A percentile compares a stretch with the other conserved stretches of the same genome.
Evolutionary conservation across 2,113 vertebrate species (phyloP).

Genomic region (Campylorhamphus procurvoides): DNA sequence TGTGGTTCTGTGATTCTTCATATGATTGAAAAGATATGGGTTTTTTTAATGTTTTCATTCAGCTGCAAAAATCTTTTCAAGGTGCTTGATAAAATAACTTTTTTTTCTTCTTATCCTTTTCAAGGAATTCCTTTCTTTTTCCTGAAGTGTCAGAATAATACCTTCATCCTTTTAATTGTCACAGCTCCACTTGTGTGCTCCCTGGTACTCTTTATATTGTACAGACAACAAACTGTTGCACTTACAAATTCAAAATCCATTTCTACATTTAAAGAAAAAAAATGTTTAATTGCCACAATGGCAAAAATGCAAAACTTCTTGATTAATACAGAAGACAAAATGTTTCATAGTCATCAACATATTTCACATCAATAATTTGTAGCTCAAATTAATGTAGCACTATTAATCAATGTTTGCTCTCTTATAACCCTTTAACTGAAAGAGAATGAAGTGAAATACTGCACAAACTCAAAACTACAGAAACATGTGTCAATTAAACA

Average conservation of each 20-base stretch:
- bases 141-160: neutral
- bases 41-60: neutral
- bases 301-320: neutral
- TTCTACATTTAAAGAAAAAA: neutral
- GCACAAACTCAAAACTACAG: neutral
- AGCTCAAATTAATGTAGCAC: neutral
- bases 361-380: neutral
- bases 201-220: neutral
- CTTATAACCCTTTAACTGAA: neutral
- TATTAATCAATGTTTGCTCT: neutral
- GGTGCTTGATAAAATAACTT: neutral
- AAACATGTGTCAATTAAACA: neutral
- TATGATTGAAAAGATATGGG: neutral
- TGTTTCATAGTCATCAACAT: neutral
- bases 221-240: neutral
- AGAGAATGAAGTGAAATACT: neutral
- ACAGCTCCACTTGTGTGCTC: neutral
- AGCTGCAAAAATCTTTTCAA: neutral
- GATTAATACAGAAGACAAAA: neutral
- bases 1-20: neutral
- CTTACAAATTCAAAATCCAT: neutral
- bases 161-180: neutral
- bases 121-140: neutral
- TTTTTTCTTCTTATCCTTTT: neutral
- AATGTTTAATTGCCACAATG: neutral